Evolutionary conservation across 2,888 invertebrate species (phyloP), one percentile per base, ranked within the genome.

Genomic region (Gryllus longicercus): DNA sequence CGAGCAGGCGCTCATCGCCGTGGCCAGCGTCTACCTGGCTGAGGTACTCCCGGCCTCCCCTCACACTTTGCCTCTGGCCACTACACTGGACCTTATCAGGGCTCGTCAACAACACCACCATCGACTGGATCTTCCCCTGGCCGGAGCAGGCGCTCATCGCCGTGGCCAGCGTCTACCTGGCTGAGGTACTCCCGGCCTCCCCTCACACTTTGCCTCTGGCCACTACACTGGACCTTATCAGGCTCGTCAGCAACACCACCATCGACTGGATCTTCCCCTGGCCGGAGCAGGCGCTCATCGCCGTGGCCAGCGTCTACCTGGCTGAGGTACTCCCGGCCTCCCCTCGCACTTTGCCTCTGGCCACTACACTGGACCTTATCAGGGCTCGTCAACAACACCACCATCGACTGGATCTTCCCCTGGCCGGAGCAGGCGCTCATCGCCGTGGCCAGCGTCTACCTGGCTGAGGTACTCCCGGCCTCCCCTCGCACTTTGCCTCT

Each of bases 71-170:
- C 38, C 38, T 4, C 4, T 5, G 38, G 38, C 38, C 38, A 38
- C 8, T 38, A 38, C 38, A 38, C 38, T 38, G 96, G 83, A 96
- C 93, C 88, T 97, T 97, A 87, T 97, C 97, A 0, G 96, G 96
- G 0, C 88, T 97, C 77, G 96, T 97, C 74, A 97, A 96, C 85
- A 96, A 95, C 85, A 95, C 96, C 0, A 95, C 94, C 74, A 96
- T 97, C 83, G 96, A 97, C 87, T 97, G 97, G 97, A 92, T 96
- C 86, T 96, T 95, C 87, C 93, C 96, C n/a, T 97, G 97, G 97
- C 96, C 97, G 0, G 91, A 93, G 83, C 95, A 97, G 86, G 97
- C 97, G 0, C 86, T 97, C 78, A 89, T 93, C 80, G 95, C 96
- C 0, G 96, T 97, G 0, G 97, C 97, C 0, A 93, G 93, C 80